Evolutionary conservation across 2,113 vertebrate species (phyloP).

Genomic region (Anser cygnoides): DNA sequence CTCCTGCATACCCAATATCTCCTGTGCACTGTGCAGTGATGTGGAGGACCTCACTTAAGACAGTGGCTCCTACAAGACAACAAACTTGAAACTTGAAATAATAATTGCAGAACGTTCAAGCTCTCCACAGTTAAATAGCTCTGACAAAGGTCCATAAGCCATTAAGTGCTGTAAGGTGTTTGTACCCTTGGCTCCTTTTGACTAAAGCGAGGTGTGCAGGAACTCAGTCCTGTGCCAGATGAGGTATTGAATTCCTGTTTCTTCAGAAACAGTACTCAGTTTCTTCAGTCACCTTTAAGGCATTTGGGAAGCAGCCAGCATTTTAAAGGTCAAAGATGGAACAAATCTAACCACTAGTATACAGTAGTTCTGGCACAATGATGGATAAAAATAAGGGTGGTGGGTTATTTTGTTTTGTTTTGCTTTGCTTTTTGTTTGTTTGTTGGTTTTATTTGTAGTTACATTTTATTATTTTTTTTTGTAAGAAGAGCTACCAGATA

Average conservation of each 20-base stretch:
- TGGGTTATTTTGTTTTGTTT: too few relatives aligned
- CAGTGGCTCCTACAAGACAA: background rate
- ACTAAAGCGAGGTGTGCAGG: background rate
- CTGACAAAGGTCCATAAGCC: background rate
- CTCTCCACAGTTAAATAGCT: background rate
- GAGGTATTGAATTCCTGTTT: background rate
- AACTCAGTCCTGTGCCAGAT: background rate
- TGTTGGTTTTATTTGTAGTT: background rate
- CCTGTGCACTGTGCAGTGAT: rapidly evolving
- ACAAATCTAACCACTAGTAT: background rate
- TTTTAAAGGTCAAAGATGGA: background rate
- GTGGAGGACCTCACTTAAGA: background rate
- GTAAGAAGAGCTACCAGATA: background rate
- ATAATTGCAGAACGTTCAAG: background rate
- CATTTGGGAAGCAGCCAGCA: background rate
- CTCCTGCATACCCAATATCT: background rate
- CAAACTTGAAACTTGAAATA: background rate
- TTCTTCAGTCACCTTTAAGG: background rate
- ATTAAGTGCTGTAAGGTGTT: background rate
- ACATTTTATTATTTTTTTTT: background rate
- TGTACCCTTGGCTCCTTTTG: background rate
- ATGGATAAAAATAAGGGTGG: background rate
- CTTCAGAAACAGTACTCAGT: background rate
- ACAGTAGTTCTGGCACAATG: background rate
- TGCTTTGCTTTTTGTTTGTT: too few relatives aligned